Evolutionary conservation across 2,113 vertebrate species (phyloP), one percentile per base, ranked within the genome.

Genomic region (Lampris incognitus): DNA sequence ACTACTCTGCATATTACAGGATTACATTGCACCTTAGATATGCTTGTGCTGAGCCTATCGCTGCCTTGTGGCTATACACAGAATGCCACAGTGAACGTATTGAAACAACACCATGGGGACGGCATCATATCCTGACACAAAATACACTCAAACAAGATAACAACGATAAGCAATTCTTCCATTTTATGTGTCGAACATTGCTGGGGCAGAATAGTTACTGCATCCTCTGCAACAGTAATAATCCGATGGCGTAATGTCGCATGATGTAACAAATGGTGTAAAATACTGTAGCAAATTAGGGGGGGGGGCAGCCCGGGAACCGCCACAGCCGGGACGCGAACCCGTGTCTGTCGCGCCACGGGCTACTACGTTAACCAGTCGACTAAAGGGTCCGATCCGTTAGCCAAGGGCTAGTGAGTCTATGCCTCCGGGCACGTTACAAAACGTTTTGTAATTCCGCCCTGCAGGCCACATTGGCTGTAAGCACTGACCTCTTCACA

Each of bases 1-100:
- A 88, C 89, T 70, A 79, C 87, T 93, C 92, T 93, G 91, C 91
- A 93, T 94, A 91, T 94, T 93, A 91, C 89, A 84, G 92, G 90
- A 93, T 93, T 93, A 93, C 93, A 93, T 85, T 87, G 91, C 90
- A 92, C 88, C 89, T 93, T 90, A 84, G 88, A 90, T 85, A 89
- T 77, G 91, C 88, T 82, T 0, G 68, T 78, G 82, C 81, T 89
- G 68, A 89, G 87, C 83, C 86, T 82, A 61, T 81, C 88, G 81
- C 77, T 85, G 85, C 90, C 89, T 91, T 38, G 13, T 77, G 85
- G 89, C 87, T 74, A 80, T 51, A 80, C 49, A 69, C 72, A 72
- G 78, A 81, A 84, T 69, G 88, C 85, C 78, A 75, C 76, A 71
- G 78, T 6, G 71, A 66, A 81, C 57, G 81, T 81, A 84, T 9